Base-by-base conservation (phyloP, 2,797 vertebrate species). In the Mormyrops attenuatus region DNA sequence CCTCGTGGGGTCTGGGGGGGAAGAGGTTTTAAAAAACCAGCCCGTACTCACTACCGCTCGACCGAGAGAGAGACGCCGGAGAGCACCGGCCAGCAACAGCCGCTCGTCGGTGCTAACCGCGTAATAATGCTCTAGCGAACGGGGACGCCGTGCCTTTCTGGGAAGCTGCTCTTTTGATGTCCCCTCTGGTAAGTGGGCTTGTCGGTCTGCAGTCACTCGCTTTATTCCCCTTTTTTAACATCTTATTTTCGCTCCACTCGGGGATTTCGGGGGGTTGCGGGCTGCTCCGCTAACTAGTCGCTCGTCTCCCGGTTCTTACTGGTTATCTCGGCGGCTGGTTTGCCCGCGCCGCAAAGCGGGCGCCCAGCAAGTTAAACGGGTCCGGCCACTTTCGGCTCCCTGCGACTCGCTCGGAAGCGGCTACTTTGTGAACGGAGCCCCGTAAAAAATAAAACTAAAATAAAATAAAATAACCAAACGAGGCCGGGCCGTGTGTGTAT, bases 101-200 rank as follows among this genome's bases (percentile, higher is more conserved):
- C 22, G 38, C 34, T 38, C 9, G 11, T 86, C 57, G 38, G 55
- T 26, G 53, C 15, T 17, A n/a, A 6, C 34, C 60, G 26, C 30
- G 13, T 9, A 9, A 44, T 53, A 52, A 44, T 87, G 26, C 60
- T 87, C 22, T 44, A 44, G 82, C 82, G 7, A 38, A 57, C 52
- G 13, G 85, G 49, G 52, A 87, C 66, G 47, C 38, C 6, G 41
- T 41, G 50, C 66, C 20, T 55, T 87, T 73, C 63, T 26, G 63
- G 63, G 69, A 73, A 89, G 30, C 82, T 77, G 90, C 26, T 66
- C 88, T 44, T 89, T 63, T 89, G 89, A 90, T 90, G 87, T 92
- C 88, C 88, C 60, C 77, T 63, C 57, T 52, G 90, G 93, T 92
- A 92, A 93, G 93, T 90, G 90, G 26, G 85, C 86, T 88, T 88